Percentiles rank a stretch among this genome's conserved stretches.
phyloP scores from a whole-genome alignment of 2,113 vertebrate species.

The Egretta garzetta region DNA sequence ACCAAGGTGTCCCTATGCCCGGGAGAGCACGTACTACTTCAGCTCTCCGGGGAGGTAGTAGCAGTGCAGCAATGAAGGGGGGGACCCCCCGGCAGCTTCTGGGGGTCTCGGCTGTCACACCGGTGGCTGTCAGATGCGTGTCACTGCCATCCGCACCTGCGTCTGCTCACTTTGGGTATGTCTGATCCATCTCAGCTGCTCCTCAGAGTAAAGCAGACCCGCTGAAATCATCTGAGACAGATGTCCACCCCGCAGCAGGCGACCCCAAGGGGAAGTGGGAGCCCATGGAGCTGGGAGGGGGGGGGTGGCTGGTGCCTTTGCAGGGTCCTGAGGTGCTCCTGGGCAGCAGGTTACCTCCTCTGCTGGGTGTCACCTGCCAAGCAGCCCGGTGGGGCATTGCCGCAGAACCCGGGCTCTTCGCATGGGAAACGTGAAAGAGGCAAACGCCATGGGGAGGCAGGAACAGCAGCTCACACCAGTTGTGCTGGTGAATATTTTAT shows the following conservation, averaged over 20 bases:
- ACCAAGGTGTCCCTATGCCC: not conserved
- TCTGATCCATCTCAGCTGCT: not conserved
- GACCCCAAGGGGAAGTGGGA: not conserved
- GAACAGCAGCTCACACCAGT: not conserved
- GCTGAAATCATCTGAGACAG: not conserved
- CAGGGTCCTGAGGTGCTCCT: not conserved
- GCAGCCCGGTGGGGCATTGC: not conserved
- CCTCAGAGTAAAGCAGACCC: not conserved
- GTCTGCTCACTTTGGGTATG: not conserved
- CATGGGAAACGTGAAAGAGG: not conserved
- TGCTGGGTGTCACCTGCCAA: not conserved
- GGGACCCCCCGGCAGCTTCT: not conserved
- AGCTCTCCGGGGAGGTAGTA: not conserved
- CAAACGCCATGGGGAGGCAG: not conserved
- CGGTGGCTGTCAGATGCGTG: fast-evolving
- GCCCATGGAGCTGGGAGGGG: not conserved
- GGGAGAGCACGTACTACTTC: not conserved
- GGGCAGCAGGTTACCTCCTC: not conserved
- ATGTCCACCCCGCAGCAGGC: not conserved
- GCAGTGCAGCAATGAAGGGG: not conserved
- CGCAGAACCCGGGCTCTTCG: fast-evolving
- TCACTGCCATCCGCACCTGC: not conserved
- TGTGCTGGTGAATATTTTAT: not conserved
- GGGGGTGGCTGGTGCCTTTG: not conserved
- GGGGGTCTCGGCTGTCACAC: fast-evolving